phyloP scores from a whole-genome alignment of 2,797 vertebrate species.

The Etheostoma nigrum region DNA sequence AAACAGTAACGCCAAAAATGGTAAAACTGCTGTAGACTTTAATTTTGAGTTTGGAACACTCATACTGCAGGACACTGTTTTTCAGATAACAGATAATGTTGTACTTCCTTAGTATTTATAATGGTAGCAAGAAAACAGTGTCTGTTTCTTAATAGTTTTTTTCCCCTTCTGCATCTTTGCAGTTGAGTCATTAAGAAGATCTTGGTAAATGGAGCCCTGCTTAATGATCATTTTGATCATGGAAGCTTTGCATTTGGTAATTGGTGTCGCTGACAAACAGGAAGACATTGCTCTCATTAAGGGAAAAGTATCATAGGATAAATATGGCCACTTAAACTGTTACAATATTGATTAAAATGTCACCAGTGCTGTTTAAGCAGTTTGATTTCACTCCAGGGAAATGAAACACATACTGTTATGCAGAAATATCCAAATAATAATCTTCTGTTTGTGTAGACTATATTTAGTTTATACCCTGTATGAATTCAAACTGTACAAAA shows the following conservation, averaged over 20 bases:
- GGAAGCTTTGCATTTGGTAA: constrained; percentile 41
- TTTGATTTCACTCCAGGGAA: constrained; percentile 15
- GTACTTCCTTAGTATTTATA: constrained; percentile 1
- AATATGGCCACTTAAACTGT: constrained; percentile 34
- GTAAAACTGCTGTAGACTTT: constrained; percentile 26
- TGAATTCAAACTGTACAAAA: background rate
- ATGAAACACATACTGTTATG: constrained; percentile 13
- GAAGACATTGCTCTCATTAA: constrained; percentile 24
- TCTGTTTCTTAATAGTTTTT: background rate
- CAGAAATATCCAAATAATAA: background rate
- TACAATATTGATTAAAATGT: constrained; percentile 34
- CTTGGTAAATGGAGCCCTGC: constrained; percentile 6
- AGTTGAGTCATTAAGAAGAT: constrained; percentile 2
- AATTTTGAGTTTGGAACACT: constrained; percentile 3
- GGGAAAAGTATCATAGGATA: constrained; percentile 28
- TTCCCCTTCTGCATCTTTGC: background rate
- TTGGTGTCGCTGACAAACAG: constrained; percentile 38
- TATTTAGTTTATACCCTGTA: background rate
- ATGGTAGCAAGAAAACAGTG: background rate
- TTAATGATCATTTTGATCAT: constrained; percentile 28
- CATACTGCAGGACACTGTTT: constrained; percentile 10
- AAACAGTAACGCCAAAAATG: constrained; percentile 26
- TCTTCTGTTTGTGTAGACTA: background rate
- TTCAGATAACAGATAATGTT: constrained; percentile 17
- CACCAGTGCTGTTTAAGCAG: constrained; percentile 1